Conservation (phyloP, 2,113 vertebrate species). For the Pleuronectes platessa region DNA sequence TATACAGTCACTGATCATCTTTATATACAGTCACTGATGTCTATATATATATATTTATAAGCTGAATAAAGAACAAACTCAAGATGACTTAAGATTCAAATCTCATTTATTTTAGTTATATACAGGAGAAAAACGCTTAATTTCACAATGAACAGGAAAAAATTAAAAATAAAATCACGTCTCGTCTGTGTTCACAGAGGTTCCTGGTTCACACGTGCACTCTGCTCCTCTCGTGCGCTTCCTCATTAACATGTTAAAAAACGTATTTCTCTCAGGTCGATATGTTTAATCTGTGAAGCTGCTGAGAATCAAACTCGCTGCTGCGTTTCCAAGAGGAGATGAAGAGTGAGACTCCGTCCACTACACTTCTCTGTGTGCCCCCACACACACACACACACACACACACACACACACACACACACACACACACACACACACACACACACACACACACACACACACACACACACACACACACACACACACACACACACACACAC, state of each 20-base stretch:
- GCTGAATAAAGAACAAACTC: background rate
- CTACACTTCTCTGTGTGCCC: constrained; percentile 41
- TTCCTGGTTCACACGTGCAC: background rate
- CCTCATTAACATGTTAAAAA: too few species aligned
- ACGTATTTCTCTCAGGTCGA: constrained; percentile 54
- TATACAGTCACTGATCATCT: too few species aligned
- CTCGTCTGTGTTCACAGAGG: constrained; percentile 13
- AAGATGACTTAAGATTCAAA: constrained; percentile 53
- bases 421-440: constrained; percentile 31
- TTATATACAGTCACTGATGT: background rate
- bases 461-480: constrained; percentile 19
- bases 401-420: constrained; percentile 6
- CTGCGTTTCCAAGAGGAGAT: constrained; percentile 16
- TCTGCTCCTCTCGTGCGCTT: background rate
- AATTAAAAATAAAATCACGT: constrained; percentile 71
- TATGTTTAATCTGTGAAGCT: constrained; percentile 43
- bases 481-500: background rate
- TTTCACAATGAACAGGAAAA: constrained; percentile 76
- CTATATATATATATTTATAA: background rate
- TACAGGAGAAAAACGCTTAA: constrained; percentile 73
- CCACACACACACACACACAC: constrained; percentile 22
- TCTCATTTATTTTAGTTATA: constrained; percentile 77
- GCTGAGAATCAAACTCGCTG: background rate
- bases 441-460: constrained; percentile 9
- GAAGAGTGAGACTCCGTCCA: constrained; percentile 2